Evolutionary conservation across 1,140 invertebrate genomes (phyloP).

Genomic region (Cyrtorhinus lividipennis): DNA sequence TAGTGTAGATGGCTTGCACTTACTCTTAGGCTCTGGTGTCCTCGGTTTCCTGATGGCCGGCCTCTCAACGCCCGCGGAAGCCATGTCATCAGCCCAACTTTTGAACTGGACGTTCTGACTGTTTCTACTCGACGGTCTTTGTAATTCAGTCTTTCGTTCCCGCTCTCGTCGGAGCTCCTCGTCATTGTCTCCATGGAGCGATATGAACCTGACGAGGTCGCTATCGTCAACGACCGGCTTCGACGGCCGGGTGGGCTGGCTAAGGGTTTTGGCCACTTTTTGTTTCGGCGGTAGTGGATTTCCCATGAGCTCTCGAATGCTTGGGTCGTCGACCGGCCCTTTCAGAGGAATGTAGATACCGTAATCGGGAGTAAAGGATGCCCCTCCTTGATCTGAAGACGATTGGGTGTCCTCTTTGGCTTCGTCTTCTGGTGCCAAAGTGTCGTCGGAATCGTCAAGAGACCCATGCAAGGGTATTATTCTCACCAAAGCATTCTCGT

Average conservation of each 20-base stretch:
- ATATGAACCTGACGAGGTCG: conserved; percentile 23
- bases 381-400: not conserved
- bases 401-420: not conserved
- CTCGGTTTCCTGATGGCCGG: conserved; percentile 6
- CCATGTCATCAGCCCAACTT: conserved; percentile 20
- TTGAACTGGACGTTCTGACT: conserved; percentile 21
- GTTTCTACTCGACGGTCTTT: conserved; percentile 13
- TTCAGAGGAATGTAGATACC: conserved; percentile 25
- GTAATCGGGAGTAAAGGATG: conserved; percentile 16
- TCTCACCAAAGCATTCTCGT: conserved; percentile 17
- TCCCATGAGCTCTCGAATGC: not conserved
- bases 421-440: conserved; percentile 4
- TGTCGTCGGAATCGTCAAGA: conserved; percentile 18
- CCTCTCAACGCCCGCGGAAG: not conserved
- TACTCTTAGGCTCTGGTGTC: conserved; percentile 17
- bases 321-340: conserved; percentile 19
- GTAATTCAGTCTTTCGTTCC: not conserved
- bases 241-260: conserved; percentile 8
- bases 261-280: conserved; percentile 11
- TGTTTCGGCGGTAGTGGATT: not conserved
- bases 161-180: conserved; percentile 14
- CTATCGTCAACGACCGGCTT: conserved; percentile 22
- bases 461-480: conserved; percentile 22
- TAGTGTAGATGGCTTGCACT: conserved; percentile 15
- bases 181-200: conserved; percentile 23